These are phyloP conservation scores for Drosophila punjabiensis DNA, from an alignment of 1,140 invertebrate species.

Conservation along the genomic window DNA sequence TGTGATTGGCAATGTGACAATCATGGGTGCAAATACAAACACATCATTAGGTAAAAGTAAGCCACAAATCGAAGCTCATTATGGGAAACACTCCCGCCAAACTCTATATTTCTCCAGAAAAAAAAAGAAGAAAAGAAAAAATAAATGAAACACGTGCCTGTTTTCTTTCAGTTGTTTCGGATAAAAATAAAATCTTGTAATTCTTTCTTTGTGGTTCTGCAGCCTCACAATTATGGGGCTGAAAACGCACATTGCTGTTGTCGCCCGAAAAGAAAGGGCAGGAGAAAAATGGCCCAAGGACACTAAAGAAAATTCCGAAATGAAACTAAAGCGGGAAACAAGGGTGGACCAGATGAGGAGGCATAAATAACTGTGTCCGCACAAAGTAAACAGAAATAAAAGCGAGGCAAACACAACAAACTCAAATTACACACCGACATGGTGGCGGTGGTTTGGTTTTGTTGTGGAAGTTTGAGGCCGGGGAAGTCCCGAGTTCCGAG, in stretches of 20 bases:
- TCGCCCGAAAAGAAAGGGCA: conserved; percentile 14
- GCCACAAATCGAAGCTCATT: conserved; percentile 54
- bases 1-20: conserved; percentile 34
- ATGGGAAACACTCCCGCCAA: conserved; percentile 16
- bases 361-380: conserved; percentile 71
- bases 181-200: conserved; percentile 54
- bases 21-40: conserved; percentile 35
- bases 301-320: conserved; percentile 18
- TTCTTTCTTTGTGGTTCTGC: conserved; percentile 58
- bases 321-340: conserved; percentile 22
- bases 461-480: not conserved
- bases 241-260: conserved; percentile 63
- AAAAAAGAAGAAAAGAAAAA: not conserved
- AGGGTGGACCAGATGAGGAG: conserved; percentile 24
- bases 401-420: conserved; percentile 56
- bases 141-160: conserved; percentile 58
- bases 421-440: conserved; percentile 44
- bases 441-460: not conserved
- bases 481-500: conserved; percentile 1
- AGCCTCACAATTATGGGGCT: conserved; percentile 67
- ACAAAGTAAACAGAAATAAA: conserved; percentile 57
- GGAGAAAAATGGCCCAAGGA: conserved; percentile 51
- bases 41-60: conserved; percentile 38
- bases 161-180: conserved; percentile 36
- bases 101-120: not conserved